Conservation (phyloP, 2,888 invertebrate species). For the Kuschelorhynchus macadamiae region DNA sequence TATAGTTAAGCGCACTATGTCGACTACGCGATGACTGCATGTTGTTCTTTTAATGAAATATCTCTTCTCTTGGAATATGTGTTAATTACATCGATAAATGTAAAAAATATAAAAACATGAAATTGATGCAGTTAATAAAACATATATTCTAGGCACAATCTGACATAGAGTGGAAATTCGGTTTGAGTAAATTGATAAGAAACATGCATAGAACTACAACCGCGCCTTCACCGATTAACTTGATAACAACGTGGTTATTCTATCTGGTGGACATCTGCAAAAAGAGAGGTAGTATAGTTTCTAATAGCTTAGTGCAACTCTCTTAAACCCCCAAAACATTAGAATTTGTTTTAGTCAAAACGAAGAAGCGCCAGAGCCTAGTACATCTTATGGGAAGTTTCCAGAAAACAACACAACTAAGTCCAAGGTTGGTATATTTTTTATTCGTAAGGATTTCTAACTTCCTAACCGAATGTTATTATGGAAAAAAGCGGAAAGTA, state of each 20-base stretch:
- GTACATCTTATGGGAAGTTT: slow-evolving; percentile 86
- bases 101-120: too few relatives aligned
- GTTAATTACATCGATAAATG: too few relatives aligned
- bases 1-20: too few relatives aligned
- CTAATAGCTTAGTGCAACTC: slow-evolving; percentile 21
- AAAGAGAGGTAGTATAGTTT: slow-evolving; percentile 66
- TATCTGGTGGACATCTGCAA: slow-evolving; percentile 86
- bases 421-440: slow-evolving; percentile 73
- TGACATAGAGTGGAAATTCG: slow-evolving; percentile 99
- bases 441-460: background rate
- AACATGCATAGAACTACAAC: slow-evolving; percentile 99
- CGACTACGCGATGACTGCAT: too few relatives aligned
- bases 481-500: background rate
- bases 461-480: background rate
- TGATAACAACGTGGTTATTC: slow-evolving; percentile 94
- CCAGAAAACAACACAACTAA: slow-evolving; percentile 78
- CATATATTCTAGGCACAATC: slow-evolving; percentile 87
- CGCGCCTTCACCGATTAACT: slow-evolving; percentile 97
- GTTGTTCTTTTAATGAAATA: too few relatives aligned
- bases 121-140: background rate
- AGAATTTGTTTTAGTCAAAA: slow-evolving; percentile 62
- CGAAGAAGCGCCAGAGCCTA: slow-evolving; percentile 78
- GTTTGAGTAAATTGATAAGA: slow-evolving; percentile 96
- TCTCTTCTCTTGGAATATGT: too few relatives aligned
- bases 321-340: slow-evolving; percentile 31